Evolutionary conservation across 2,113 vertebrate species (phyloP), one percentile per base, ranked within the genome.

Genomic region (Equus przewalskii): DNA sequence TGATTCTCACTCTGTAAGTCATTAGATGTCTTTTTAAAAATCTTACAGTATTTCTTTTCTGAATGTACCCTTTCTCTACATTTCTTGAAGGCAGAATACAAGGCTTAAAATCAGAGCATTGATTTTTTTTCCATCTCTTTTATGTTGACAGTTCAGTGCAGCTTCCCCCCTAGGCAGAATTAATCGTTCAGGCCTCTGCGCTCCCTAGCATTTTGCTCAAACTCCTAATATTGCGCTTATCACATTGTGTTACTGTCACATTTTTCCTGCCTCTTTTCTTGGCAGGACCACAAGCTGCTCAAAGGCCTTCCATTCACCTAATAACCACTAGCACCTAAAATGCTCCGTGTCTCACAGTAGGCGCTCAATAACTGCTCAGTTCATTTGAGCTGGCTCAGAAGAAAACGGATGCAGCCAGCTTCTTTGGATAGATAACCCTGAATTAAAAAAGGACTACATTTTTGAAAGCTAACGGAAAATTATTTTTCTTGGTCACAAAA

Each of bases 91-190:
- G 49, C 78, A 81, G 94, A 93, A 65, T 76, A 79, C 93, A 91
- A 89, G 54, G n/a, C 79, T 92, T 96, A 96, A 93, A 96, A 93
- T 94, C 65, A 89, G n/a, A 88, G 41, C 78, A 96, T 73, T 69
- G 85, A 87, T 75, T 80, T 72, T 69, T 62, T n/a, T 41, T 67
- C 18, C n/a, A 41, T 81, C 44, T 84, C 54, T 97, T 96, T 94
- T 56, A 89, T 93, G 78, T 79, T 78, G 30, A 46, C 89, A 73
- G 81, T 79, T 88, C 81, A 85, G 54, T 36, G 67, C 82, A 72
- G n/a, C 22, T 95, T 85, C 4, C 28, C 46, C 82, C n/a, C 13
- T 2, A 93, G 75, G 89, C 78, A 91, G 73, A 94, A 93, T 96
- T 93, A 96, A 94, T 96, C 0, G 2, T 56, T 93, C 91, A 76